Conservation (phyloP, 2,797 vertebrate species). For the Brotula barbata region DNA sequence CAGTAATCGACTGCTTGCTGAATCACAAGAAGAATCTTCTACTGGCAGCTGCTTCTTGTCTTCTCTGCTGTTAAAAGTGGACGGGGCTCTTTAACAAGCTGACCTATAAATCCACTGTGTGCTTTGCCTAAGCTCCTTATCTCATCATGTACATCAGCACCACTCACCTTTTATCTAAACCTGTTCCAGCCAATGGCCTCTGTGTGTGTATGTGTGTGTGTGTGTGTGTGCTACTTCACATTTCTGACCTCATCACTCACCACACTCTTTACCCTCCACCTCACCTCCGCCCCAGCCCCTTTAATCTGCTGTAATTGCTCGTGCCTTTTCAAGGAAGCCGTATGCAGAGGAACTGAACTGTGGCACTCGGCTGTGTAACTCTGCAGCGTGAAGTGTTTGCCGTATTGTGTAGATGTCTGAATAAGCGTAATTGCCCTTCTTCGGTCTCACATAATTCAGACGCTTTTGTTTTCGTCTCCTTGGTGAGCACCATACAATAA, state of each 20-base stretch:
- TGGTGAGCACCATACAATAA: constrained; percentile 3
- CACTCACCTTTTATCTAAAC: constrained; percentile 40
- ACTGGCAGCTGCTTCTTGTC: constrained; percentile 8
- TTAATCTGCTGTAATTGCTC: constrained; percentile 63
- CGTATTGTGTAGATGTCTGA: constrained; percentile 40
- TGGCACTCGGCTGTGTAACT: constrained; percentile 4
- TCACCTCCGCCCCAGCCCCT: constrained; percentile 37
- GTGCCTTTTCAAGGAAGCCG: constrained; percentile 60
- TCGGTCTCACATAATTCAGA: constrained; percentile 27
- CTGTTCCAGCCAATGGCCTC: constrained; percentile 2
- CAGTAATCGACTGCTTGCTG: constrained; percentile 13
- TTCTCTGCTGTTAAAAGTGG: constrained; percentile 27
- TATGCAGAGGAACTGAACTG: constrained; percentile 45
- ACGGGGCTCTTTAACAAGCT: constrained; percentile 31
- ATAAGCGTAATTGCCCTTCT: constrained; percentile 25
- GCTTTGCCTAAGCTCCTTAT: constrained; percentile 53
- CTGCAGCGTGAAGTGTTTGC: constrained; percentile 51
- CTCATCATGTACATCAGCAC: constrained; percentile 60
- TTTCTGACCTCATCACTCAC: constrained; percentile 31
- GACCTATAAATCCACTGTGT: constrained; percentile 46
- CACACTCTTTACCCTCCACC: constrained; percentile 31
- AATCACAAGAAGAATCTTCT: constrained; percentile 27
- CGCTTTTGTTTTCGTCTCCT: not conserved
- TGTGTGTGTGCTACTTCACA: constrained; percentile 18
- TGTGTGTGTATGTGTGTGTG: constrained; percentile 12